Conservation (phyloP, 2,113 vertebrate genomes). For the human (Homo sapiens) region DNA sequence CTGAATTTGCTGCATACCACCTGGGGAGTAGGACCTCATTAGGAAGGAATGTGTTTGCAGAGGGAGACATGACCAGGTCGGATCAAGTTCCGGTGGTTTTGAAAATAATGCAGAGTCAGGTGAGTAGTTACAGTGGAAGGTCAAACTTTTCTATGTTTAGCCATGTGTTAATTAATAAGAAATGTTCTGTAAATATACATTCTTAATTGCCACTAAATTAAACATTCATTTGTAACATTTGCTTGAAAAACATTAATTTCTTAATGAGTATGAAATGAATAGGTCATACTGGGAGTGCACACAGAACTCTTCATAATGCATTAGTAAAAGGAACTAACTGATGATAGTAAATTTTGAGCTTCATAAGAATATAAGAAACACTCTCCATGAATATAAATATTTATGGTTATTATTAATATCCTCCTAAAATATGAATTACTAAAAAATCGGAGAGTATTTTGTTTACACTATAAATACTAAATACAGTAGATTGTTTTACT, state of each 20-base stretch:
- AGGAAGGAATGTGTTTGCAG: slow-evolving; percentile 13
- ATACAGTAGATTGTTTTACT: background rate
- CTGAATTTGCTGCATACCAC: background rate
- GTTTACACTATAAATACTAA: background rate
- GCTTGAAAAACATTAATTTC: slow-evolving; percentile 68
- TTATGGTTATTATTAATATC: background rate
- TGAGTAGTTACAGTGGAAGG: slow-evolving; percentile 26
- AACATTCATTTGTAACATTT: slow-evolving; percentile 78
- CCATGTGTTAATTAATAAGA: slow-evolving; percentile 64
- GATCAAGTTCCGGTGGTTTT: background rate
- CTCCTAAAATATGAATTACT: background rate
- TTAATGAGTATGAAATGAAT: slow-evolving; percentile 67
- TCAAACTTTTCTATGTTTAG: slow-evolving; percentile 49
- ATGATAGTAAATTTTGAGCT: background rate
- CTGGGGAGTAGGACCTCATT: slow-evolving; percentile 18
- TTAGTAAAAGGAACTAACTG: background rate
- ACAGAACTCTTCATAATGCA: background rate
- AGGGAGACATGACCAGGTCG: background rate
- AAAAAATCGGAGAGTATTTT: background rate
- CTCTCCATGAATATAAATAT: background rate
- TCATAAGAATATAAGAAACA: background rate
- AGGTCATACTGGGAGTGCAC: slow-evolving; percentile 43
- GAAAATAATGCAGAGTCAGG: slow-evolving; percentile 29
- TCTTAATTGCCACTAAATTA: slow-evolving; percentile 72
- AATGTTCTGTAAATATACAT: slow-evolving; percentile 65